Evolutionary conservation across 2,113 vertebrate genomes (phyloP).

Genomic region (Sander lucioperca): DNA sequence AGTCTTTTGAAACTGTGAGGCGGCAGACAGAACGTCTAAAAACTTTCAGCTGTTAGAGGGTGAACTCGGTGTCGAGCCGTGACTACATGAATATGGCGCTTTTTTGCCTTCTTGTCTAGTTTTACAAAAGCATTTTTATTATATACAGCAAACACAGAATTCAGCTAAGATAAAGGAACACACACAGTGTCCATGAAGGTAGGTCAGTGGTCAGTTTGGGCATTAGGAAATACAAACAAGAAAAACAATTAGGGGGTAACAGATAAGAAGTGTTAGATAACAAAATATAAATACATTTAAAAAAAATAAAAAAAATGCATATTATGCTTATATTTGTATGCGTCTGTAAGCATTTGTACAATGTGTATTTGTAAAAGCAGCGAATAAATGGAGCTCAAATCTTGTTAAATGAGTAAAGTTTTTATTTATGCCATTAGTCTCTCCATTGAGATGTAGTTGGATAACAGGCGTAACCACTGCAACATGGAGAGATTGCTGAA

Average conservation of each 20-base stretch:
- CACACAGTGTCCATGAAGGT: neutral
- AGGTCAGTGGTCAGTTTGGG: neutral
- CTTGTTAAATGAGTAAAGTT: conserved; percentile 1
- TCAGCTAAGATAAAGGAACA: neutral
- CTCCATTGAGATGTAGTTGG: conserved; percentile 26
- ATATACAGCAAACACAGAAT: neutral
- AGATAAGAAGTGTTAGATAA: neutral
- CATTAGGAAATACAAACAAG: too few species aligned
- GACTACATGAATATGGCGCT: neutral
- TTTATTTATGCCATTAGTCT: conserved; percentile 5
- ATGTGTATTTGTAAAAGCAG: neutral
- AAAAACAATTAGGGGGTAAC: too few species aligned
- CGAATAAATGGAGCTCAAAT: neutral
- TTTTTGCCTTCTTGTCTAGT: neutral
- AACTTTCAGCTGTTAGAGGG: neutral
- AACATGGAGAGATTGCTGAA: conserved; percentile 20
- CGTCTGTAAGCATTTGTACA: neutral
- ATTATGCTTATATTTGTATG: neutral
- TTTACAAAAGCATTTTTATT: neutral
- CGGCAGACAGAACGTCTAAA: conserved; percentile 9
- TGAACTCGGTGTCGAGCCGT: neutral
- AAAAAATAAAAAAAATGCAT: neutral
- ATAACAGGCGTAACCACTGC: conserved; percentile 42
- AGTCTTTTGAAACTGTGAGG: conserved; percentile 10
- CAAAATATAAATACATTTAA: neutral